Evolutionary conservation across 2,888 invertebrate species (phyloP), one percentile per base, ranked within the genome.

Genomic region (Agrochola lychnidis): DNA sequence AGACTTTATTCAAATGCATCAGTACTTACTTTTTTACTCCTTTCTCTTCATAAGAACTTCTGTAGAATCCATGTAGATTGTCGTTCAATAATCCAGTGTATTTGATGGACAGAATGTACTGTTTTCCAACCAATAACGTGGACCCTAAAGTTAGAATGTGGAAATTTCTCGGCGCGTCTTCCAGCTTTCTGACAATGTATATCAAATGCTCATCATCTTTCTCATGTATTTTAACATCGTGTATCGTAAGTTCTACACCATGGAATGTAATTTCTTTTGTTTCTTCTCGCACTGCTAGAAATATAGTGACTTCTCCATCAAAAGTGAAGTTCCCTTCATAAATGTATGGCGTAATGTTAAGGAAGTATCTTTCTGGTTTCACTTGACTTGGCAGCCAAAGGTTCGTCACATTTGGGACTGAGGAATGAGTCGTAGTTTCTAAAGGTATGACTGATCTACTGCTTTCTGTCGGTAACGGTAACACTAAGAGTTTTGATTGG

Each of bases 281-380:
- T 69, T 97, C 96, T 83, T 97, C 96, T 25, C 97, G 95, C 1
- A 98, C 97, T 78, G 97, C 96, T 69, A 98, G 91, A 30, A 97
- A 89, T 81, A 98, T 97, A 88, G 97, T 97, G 2, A 98, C 97
- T 93, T 97, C 97, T 61, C 98, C 98, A 82, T 97, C 96, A 90
- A 98, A 98, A 22, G 98, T 98, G 87, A 98, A 98, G 91, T 98
- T 98, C 1, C 97, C 97, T 90, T 97, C 97, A 89, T 95, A 96
- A 77, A 98, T 97, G 88, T 98, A 98, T 0, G 98, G 98, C 61
- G 98, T 97, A 77, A 98, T 94, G 83, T 97, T 97, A 6, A 98
- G 93, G 81, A 97, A 97, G 90, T 98, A 98, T 48, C 97, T 97
- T 63, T 98, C 95, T 2, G 98, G 98, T 70, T 97, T 94, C 0